Evolutionary conservation across 2,888 invertebrate genomes (phyloP).

Genomic region (Caradrina kadenii): DNA sequence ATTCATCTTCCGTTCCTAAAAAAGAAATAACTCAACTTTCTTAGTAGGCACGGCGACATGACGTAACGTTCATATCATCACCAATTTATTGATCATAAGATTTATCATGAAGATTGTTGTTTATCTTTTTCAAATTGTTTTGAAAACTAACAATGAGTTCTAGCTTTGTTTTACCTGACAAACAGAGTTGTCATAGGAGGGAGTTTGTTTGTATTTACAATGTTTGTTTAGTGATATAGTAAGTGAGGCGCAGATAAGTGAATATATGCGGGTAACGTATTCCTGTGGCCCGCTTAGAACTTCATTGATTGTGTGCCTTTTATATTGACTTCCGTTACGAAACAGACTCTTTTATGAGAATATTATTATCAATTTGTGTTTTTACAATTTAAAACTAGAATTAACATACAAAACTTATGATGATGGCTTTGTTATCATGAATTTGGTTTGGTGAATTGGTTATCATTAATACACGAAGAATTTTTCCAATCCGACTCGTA

Average conservation of each 20-base stretch:
- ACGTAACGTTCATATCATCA: neutral
- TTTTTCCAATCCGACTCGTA: no score
- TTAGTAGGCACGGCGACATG: neutral
- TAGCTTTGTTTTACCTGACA: conserved; percentile 50
- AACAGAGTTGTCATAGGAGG: conserved; percentile 40
- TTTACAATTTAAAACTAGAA: no score
- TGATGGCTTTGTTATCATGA: no score
- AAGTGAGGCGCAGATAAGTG: conserved; percentile 50
- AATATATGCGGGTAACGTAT: conserved; percentile 48
- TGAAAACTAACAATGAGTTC: conserved; percentile 51
- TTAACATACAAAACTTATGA: no score
- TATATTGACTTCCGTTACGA: conserved; percentile 51
- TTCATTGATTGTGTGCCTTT: conserved; percentile 34
- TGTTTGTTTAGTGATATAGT: conserved; percentile 59
- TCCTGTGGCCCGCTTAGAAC: conserved; percentile 44
- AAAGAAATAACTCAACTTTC: conserved; percentile 9
- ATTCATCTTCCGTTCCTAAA: conserved; percentile 39
- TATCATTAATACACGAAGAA: no score
- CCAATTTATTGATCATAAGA: conserved; percentile 5
- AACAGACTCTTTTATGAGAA: conserved; percentile 5
- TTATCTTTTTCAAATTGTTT: conserved; percentile 50
- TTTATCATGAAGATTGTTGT: conserved; percentile 27
- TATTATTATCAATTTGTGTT: no score
- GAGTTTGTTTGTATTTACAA: conserved; percentile 57
- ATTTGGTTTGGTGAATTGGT: no score